These are phyloP conservation scores for Isaurus tuberculatus DNA, from an alignment of 92 coral and sea anemone genomes.

Conservation along the genomic window DNA sequence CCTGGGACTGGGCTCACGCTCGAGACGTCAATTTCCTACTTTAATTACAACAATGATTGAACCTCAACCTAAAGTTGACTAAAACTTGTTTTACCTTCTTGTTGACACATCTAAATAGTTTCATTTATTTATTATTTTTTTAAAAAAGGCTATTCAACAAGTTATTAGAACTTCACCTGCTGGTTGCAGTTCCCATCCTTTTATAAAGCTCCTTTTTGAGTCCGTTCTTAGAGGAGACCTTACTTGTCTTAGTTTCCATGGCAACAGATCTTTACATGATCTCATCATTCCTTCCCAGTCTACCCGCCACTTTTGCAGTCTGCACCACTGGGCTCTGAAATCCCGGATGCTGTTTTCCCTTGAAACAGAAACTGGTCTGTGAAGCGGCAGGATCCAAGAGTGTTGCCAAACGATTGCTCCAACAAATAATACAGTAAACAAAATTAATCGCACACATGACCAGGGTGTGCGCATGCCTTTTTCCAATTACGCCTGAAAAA, in stretches of 20 bases:
- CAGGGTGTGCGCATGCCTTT: constrained; percentile 4
- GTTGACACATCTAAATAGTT: too few species aligned
- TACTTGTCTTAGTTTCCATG: constrained; percentile 73
- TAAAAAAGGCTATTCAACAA: too few species aligned
- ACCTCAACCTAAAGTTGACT: too few species aligned
- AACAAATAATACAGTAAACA: background rate
- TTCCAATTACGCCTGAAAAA: too few species aligned
- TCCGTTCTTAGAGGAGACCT: constrained; percentile 60
- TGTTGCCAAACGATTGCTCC: constrained; percentile 13
- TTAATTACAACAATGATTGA: too few species aligned
- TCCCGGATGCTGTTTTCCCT: constrained; percentile 22
- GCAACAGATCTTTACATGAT: constrained; percentile 67
- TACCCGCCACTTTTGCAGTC: constrained; percentile 81
- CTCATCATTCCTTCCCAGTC: constrained; percentile 76
- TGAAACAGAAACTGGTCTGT: background rate
- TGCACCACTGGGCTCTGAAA: constrained; percentile 76
- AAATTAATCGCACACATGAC: background rate
- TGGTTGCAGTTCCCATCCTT: constrained; percentile 66
- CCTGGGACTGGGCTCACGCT: too few species aligned
- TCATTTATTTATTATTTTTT: too few species aligned
- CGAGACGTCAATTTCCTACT: too few species aligned
- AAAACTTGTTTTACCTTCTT: too few species aligned
- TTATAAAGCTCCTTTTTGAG: constrained; percentile 64
- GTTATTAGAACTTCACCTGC: constrained; percentile 82
- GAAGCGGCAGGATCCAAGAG: background rate